These are phyloP conservation scores for Adela reaumurella DNA, from an alignment of 2,888 invertebrate genomes.

Conservation along the genomic window DNA sequence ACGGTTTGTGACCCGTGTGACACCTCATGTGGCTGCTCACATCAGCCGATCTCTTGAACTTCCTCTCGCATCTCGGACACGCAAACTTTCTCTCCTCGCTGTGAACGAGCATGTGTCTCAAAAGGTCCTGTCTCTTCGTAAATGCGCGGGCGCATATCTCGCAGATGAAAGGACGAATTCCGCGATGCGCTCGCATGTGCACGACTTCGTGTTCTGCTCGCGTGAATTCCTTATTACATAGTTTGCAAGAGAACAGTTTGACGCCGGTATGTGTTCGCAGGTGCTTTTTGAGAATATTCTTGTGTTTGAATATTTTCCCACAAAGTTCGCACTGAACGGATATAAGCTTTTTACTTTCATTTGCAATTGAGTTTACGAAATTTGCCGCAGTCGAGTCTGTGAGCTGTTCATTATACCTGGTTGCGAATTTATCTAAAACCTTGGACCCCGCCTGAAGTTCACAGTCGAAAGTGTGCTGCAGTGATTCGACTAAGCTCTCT, in stretches of 20 bases:
- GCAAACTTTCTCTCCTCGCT: conserved; percentile 19
- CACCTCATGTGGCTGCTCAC: conserved; percentile 19
- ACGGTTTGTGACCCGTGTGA: conserved; percentile 20
- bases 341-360: background rate
- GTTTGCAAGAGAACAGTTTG: conserved; percentile 26
- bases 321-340: conserved; percentile 18
- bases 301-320: conserved; percentile 17
- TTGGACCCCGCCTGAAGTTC: no score
- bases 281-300: conserved; percentile 21
- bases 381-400: no score
- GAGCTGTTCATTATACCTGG: no score
- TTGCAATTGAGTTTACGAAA: no score
- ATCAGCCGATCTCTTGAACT: conserved; percentile 21
- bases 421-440: no score
- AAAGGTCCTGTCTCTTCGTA: conserved; percentile 20
- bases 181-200: conserved; percentile 47
- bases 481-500: no score
- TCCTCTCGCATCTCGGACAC: conserved; percentile 18
- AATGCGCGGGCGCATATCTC: conserved; percentile 34
- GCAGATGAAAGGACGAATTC: conserved; percentile 46
- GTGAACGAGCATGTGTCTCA: conserved; percentile 21
- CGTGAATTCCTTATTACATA: conserved; percentile 30
- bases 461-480: no score
- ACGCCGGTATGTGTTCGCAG: conserved; percentile 27
- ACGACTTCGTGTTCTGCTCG: conserved; percentile 36